phyloP scores from a whole-genome alignment of 2,888 invertebrate genomes.

The Sesia apiformis region DNA sequence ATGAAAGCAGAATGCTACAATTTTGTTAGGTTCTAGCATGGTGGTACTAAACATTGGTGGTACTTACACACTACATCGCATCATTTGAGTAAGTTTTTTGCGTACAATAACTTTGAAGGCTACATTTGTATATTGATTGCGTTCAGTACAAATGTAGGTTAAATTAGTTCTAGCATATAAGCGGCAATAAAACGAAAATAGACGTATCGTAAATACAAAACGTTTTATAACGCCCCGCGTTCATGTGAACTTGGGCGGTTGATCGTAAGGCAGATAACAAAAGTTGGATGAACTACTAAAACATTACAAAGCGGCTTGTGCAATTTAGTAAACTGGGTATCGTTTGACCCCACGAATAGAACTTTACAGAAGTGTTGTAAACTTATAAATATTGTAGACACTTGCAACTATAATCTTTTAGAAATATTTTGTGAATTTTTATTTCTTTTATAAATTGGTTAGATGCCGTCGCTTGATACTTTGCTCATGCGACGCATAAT shows the following conservation, averaged over 20 bases:
- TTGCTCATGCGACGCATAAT: no score
- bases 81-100: not conserved
- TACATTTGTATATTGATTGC: conserved; percentile 25
- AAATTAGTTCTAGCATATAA: conserved; percentile 21
- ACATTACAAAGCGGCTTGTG: not conserved
- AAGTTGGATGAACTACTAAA: conserved; percentile 8
- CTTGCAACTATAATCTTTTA: no score
- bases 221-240: conserved; percentile 35
- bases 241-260: conserved; percentile 2
- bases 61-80: no score
- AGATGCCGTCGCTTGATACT: no score
- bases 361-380: no score
- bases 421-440: no score
- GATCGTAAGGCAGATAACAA: conserved; percentile 9
- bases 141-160: conserved; percentile 27
- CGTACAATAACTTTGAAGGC: conserved; percentile 15
- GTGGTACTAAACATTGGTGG: no score
- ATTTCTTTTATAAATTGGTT: no score
- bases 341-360: not conserved
- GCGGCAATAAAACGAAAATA: conserved; percentile 39
- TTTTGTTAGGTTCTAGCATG: no score
- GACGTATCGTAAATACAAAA: conserved; percentile 45
- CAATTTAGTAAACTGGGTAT: not conserved
- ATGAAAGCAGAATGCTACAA: no score
- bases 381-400: no score